Base-by-base conservation (phyloP, 2,888 invertebrate species). In the Phania funesta region DNA sequence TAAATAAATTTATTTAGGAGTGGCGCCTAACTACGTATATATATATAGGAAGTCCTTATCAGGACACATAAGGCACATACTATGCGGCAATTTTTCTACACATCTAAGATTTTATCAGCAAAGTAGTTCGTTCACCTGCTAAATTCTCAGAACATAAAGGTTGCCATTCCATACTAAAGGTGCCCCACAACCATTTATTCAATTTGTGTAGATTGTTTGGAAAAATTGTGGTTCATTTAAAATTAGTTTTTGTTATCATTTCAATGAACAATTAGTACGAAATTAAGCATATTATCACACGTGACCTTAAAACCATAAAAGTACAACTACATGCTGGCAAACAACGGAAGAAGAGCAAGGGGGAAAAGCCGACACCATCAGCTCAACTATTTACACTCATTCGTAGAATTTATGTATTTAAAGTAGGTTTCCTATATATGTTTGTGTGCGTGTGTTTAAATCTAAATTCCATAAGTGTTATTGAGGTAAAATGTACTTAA, bases 201-300 rank as follows among this genome's bases (percentile, higher is more conserved):
- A 44, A 54, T 73, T 64, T 46, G n/a, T 24, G 13, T 18, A 62
- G 41, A 18, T 32, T 52, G 22, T 11, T 67, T n/a, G 22, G 13
- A 68, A 26, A 52, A 41, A 22, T 22, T 41, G 22, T 41, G 22
- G 50, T 60, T 71, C 18, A 48, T 60, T 60, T 22, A 3, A n/a
- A 38, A 54, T 29, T 50, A 16, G 22, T 46, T 46, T 58, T 22
- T 46, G 18, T 52, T 80, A 80, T 80, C 75, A 44, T 76, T 80
- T 71, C 75, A 76, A 75, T 76, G 74, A 80, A 68, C 62, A 80
- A 74, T 80, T 70, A 65, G 80, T 41, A 71, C 44, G 52, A 70
- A 76, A 80, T 80, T 76, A 76, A 56, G 48, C 50, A 56, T 20
- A 56, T 58, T 52, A 58, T 65, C 65, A 71, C 78, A 79, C 71